These are phyloP conservation scores for Podiceps cristatus DNA, from an alignment of 2,113 vertebrate species.

Conservation along the genomic window DNA sequence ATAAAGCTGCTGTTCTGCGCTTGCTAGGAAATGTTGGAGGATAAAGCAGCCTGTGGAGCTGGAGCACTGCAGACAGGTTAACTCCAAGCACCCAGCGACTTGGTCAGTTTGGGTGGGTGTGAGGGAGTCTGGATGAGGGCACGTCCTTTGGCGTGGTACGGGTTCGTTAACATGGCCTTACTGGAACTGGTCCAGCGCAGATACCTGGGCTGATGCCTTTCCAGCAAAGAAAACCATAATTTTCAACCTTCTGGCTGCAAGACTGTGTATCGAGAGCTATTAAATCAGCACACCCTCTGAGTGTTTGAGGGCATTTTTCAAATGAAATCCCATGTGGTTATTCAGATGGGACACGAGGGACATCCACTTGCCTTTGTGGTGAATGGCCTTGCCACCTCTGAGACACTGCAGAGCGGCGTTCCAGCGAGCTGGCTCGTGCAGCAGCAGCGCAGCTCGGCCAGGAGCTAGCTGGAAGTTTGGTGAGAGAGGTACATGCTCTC, in stretches of 20 bases:
- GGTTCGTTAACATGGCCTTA: rapidly evolving
- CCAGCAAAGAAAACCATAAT: not conserved
- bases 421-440: not conserved
- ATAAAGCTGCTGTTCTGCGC: not conserved
- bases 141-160: no score
- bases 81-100: not conserved
- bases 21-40: not conserved
- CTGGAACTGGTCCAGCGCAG: not conserved
- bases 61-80: not conserved
- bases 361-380: rapidly evolving
- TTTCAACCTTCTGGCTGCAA: not conserved
- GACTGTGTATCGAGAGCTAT: not conserved
- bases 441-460: not conserved
- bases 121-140: not conserved
- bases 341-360: rapidly evolving
- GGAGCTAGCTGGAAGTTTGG: not conserved
- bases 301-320: not conserved
- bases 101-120: not conserved
- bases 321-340: rapidly evolving
- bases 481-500: not conserved
- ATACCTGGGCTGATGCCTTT: not conserved
- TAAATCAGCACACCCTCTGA: rapidly evolving
- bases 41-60: not conserved
- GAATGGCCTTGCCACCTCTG: rapidly evolving
- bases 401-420: not conserved